Evolutionary conservation across 2,797 vertebrate genomes (phyloP), one percentile per base, ranked within the genome.

Genomic region (Notamacropus eugenii): DNA sequence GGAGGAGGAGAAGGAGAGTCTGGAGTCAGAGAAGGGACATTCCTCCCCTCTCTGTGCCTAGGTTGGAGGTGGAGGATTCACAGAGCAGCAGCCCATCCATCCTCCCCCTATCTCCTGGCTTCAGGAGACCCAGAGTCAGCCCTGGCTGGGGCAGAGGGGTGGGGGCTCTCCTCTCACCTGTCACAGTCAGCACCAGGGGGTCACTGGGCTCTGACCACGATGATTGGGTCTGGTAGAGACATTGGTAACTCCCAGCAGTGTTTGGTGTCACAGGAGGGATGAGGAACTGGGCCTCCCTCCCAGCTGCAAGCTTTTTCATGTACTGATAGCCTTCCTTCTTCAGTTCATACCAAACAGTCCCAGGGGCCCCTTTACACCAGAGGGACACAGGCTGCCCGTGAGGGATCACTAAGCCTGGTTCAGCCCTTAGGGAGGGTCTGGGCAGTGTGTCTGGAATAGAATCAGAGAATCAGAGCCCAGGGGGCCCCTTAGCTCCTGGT

Each of bases 141-240:
- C n/a, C 19, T 82, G 19, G n/a, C 19, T 40, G 29, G 3, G 29
- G 14, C 13, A 34, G 67, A 19, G 0, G 19, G 19, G 34, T 5
- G 14, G 50, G 50, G 55, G 16, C 4, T 54, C 31, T 8, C 13
- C 11, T 3, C n/a, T 95, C 93, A 98, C 98, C 97, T 94, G 95
- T 97, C 28, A 98, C 74, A 55, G 97, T 90, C 87, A 98, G 94
- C 1, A 97, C 46, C 92, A 97, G 95, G 27, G 67, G 28, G 12
- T 97, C 91, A 19, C 98, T 98, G 10, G n/a, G 34, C 31, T 94
- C 54, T 5, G 98, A 98, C 97, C 96, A 40, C 34, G 57, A 94
- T 11, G 91, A 90, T 0, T 14, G 93, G 0, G 92, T 28, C 0
- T 82, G 93, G 40, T 98, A 98, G n/a, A 34, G 16, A 90, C 98